A percentile compares a stretch with the other conserved stretches of the same genome.
phyloP scores from a whole-genome alignment of 2,113 vertebrate species.

The Rynchops niger region DNA sequence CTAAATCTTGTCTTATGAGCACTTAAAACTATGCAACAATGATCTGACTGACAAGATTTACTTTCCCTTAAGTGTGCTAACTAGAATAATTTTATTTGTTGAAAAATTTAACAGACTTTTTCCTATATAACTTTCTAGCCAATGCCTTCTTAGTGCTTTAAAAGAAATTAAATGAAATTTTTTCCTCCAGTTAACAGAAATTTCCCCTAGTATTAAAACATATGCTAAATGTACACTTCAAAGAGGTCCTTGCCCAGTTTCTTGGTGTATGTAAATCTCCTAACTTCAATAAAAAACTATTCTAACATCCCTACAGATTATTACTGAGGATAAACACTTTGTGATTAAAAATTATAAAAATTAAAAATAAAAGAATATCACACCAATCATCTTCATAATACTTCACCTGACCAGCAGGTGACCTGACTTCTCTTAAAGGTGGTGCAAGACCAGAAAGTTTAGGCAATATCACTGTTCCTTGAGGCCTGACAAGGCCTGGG shows the following conservation, averaged over 20 bases:
- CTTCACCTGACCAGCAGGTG: not conserved
- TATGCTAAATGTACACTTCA: not conserved
- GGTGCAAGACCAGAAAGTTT: not conserved
- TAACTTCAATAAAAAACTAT: not conserved
- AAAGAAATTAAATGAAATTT: not conserved
- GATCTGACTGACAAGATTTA: not conserved
- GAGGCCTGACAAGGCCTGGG: not conserved
- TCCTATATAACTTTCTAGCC: not conserved
- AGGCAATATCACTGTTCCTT: not conserved
- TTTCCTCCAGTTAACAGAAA: not conserved
- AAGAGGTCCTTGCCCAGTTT: not conserved
- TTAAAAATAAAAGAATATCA: not conserved
- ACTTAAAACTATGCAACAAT: not conserved
- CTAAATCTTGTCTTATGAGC: not conserved
- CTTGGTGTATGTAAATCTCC: not conserved
- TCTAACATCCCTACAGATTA: not conserved
- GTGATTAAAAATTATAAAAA: not conserved
- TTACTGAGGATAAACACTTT: not conserved
- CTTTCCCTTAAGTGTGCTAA: not conserved
- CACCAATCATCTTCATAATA: not conserved
- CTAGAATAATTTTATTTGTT: not conserved
- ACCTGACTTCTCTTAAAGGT: not conserved
- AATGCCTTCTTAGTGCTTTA: not conserved
- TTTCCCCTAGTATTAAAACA: not conserved
- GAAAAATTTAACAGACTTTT: not conserved